Base-by-base conservation (phyloP, 2,888 invertebrate species). In the Parnassius apollo region DNA sequence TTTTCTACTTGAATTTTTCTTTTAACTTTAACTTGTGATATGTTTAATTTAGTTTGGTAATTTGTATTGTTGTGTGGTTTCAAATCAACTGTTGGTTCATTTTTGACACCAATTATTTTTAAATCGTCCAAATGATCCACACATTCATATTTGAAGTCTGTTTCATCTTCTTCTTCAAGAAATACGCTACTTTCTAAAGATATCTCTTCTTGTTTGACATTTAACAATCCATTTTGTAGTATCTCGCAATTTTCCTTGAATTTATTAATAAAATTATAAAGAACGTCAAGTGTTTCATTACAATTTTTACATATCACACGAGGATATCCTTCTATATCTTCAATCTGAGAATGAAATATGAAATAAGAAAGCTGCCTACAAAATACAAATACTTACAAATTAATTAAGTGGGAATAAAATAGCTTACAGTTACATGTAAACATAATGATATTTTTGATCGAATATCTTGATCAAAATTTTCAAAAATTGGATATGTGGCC, bases 261-360 rank as follows among this genome's bases (percentile, higher is more conserved):
- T 72, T 78, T 85, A 61, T 76, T 77, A 22, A 90, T 80, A 65
- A 91, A 90, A 65, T 76, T 75, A 51, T 66, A 77, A 10, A 84
- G 67, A 45, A 72, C 74, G 46, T 86, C 77, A 67, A 91, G 68
- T 7, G 75, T 81, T 13, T 72, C 69, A 66, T 80, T 78, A 74
- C 91, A 91, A 35, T 66, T 64, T 9, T 71, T 66, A 73, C 91
- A 91, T 65, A 91, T 86, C 66, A 75, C 76, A 55, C 78, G 79
- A 53, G 91, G 91, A 71, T 80, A 87, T 42, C 89, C 90, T 57
- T 80, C 77, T 46, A 82, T 65, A 68, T 91, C 86, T 74, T 88
- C 80, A 67, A 91, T 72, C 91, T 91, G 78, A 44, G 82, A 82
- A 68, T 25, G 57, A 25, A 53, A 58, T 62, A 48, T 58, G 46